Conservation (phyloP, 2,797 vertebrate genomes). For the Coluber constrictor region DNA sequence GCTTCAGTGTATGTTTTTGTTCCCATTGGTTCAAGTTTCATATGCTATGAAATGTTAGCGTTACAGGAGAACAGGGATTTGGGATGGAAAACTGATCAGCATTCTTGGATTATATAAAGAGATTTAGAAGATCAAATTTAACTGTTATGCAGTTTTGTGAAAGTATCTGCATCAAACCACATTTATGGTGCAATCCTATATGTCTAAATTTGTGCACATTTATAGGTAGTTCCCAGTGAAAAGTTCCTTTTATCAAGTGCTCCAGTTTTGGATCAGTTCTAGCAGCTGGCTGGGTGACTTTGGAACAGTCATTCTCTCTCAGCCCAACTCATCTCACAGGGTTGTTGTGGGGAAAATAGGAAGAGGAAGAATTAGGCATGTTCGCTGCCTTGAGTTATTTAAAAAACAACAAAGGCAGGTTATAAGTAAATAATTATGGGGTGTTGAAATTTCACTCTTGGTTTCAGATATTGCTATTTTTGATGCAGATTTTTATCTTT, state of each 20-base stretch:
- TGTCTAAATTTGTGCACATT: neutral
- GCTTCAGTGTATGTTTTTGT: neutral
- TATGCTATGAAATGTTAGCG: neutral
- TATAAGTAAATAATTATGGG: neutral
- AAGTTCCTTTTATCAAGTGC: neutral
- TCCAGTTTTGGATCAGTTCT: neutral
- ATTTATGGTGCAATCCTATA: neutral
- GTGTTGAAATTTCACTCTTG: neutral
- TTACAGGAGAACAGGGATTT: neutral
- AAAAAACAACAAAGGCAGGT: neutral
- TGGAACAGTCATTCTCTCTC: neutral
- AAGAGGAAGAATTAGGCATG: neutral
- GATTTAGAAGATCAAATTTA: neutral
- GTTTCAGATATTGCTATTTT: neutral
- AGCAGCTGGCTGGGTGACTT: neutral
- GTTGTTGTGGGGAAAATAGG: neutral
- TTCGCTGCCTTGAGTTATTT: neutral
- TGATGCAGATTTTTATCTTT: neutral
- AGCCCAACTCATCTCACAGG: neutral
- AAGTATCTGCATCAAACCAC: neutral
- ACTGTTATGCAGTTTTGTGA: neutral
- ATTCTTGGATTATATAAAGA: neutral
- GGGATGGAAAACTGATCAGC: neutral
- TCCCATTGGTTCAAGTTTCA: constrained; percentile 29
- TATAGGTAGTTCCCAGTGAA: neutral